phyloP scores from a whole-genome alignment of 2,113 vertebrate species.

The Thermophis baileyi region DNA sequence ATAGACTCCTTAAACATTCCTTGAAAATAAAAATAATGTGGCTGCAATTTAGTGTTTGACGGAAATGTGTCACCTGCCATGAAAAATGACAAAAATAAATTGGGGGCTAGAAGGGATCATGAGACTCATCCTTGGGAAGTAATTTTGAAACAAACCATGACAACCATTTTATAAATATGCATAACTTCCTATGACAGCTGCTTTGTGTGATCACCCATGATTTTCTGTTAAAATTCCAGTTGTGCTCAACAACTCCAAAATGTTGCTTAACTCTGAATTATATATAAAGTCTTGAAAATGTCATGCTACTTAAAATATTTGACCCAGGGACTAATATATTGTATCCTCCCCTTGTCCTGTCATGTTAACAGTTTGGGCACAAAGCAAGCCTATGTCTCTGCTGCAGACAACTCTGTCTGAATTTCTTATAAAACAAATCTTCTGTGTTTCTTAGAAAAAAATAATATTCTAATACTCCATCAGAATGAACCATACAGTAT shows the following conservation, averaged over 20 bases:
- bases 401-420: neutral
- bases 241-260: neutral
- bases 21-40: neutral
- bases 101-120: neutral
- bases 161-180: neutral
- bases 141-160: neutral
- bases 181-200: neutral
- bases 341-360: neutral
- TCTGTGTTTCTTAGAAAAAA: neutral
- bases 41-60: neutral
- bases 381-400: accelerated
- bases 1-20: neutral
- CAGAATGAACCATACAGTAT: neutral
- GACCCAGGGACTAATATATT: neutral
- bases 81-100: neutral
- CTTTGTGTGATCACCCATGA: neutral
- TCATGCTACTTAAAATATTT: neutral
- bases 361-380: neutral
- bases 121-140: neutral
- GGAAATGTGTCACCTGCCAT: neutral
- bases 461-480: neutral
- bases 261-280: neutral
- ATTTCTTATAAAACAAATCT: neutral
- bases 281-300: neutral
- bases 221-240: neutral